Evolutionary conservation across 2,113 vertebrate species (phyloP), one percentile per base, ranked within the genome.

Genomic region (Colinus virginianus): DNA sequence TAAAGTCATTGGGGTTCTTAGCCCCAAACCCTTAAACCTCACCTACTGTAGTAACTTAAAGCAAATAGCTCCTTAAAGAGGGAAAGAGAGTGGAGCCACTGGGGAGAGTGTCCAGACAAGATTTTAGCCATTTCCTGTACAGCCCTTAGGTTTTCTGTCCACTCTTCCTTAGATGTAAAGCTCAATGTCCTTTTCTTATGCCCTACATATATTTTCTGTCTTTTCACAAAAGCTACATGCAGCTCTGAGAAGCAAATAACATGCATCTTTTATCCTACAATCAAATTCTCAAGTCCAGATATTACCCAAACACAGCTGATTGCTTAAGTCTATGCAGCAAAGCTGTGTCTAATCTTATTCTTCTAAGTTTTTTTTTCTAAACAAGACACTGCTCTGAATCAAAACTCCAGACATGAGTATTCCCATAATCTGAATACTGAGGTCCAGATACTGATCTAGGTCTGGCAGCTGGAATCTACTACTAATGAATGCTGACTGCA

Each of bases 391-490:
- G 32, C 81, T 93, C 67, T 85, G 69, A 91, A 92, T 78, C 61
- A 81, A 91, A 94, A 71, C 2, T 14, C 72, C 74, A 93, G 72
- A 85, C 62, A 58, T 16, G 72, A 95, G 45, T 36, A 75, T 83
- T 93, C 48, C 66, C 93, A 90, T 61, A 85, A 93, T 90, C 66
- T 69, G 66, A 87, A 56, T 66, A 21, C 46, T 88, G 18, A 79
- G 6, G 11, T 68, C 30, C 14, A 94, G 81, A 92, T 83, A 85
- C 2, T 61, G 71, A 93, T 95, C 84, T 91, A 64, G 91, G 85
- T 56, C 72, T 49, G 48, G 79, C 85, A 96, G 78, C 84, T 95
- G 93, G 84, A 94, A 79, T 90, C 78, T 70, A 43, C 59, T 55
- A 72, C 59, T 88, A 87, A 75, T 74, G 66, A 89, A 79, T 14